A percentile compares a stretch with the other conserved stretches of the same genome.
Evolutionary conservation across 2,113 vertebrate species (phyloP).

Genomic region (Machaerirhynchus nigripectus): DNA sequence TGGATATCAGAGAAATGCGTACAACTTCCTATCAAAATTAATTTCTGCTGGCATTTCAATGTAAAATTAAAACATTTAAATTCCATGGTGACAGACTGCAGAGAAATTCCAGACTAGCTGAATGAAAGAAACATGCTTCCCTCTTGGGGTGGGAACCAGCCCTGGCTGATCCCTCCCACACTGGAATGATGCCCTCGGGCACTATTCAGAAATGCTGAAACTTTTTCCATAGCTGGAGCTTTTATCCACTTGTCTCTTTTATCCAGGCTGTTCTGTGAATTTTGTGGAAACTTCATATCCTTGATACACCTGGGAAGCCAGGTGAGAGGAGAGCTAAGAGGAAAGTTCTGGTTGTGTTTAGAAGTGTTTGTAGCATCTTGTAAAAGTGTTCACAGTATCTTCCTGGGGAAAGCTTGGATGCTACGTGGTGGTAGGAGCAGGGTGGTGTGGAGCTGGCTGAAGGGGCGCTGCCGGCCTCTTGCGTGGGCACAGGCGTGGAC

Average conservation of each 20-base stretch:
- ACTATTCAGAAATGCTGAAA: not conserved
- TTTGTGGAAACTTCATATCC: not conserved
- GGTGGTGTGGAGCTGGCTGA: not conserved
- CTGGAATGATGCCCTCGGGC: not conserved
- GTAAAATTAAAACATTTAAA: not conserved
- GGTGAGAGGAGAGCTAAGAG: not conserved
- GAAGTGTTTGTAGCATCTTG: not conserved
- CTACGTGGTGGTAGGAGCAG: accelerated
- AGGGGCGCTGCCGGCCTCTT: not conserved
- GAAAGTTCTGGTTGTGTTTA: not conserved
- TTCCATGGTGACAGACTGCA: not conserved
- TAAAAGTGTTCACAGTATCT: not conserved
- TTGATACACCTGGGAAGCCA: not conserved
- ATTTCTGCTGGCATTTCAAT: conserved; percentile 49
- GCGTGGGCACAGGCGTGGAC: accelerated
- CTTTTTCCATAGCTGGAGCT: not conserved
- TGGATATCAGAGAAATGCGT: conserved; percentile 32
- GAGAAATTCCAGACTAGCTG: not conserved
- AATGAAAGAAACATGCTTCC: not conserved
- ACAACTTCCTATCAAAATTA: conserved; percentile 47
- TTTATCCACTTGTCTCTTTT: not conserved
- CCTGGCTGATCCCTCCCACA: not conserved
- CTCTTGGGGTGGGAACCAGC: not conserved
- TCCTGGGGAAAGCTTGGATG: not conserved
- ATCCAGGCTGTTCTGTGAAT: not conserved